Conservation (phyloP, 30 jellyfish, hydroid and myxozoan genomes). For the Hydractinia echinata region DNA sequence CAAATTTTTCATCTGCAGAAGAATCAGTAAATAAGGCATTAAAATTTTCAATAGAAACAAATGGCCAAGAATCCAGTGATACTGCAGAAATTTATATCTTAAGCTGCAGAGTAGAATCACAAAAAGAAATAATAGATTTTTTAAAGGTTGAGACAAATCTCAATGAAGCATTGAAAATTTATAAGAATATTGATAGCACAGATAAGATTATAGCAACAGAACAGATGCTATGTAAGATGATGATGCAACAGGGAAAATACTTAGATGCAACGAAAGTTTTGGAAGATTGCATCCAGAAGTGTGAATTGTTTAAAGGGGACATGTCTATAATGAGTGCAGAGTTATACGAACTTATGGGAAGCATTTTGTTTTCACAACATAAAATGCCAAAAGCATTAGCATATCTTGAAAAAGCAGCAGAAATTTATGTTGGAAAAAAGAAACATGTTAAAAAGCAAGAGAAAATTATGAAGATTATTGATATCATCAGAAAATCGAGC, state of each 20-base stretch:
- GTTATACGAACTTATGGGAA: slow-evolving; percentile 68
- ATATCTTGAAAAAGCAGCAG: slow-evolving; percentile 47
- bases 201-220: slow-evolving; percentile 48
- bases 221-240: slow-evolving; percentile 47
- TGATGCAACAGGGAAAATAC: slow-evolving; percentile 45
- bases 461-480: slow-evolving; percentile 43
- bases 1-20: slow-evolving; percentile 55
- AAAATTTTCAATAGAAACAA: slow-evolving; percentile 32
- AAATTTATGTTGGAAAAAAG: slow-evolving; percentile 50
- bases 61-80: slow-evolving; percentile 55
- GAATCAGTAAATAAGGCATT: slow-evolving; percentile 66
- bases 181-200: slow-evolving; percentile 18
- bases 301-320: slow-evolving; percentile 56
- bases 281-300: slow-evolving; percentile 33
- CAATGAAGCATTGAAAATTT: slow-evolving; percentile 60
- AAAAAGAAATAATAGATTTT: slow-evolving; percentile 40
- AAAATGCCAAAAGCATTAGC: slow-evolving; percentile 45
- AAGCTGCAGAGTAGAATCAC: slow-evolving; percentile 46
- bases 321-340: slow-evolving; percentile 75
- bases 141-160: slow-evolving; percentile 58
- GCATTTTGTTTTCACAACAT: slow-evolving; percentile 53
- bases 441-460: slow-evolving; percentile 52
- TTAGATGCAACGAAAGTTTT: slow-evolving; percentile 60
- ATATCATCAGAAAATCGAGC: slow-evolving; percentile 52
- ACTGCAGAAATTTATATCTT: slow-evolving; percentile 63